Percentiles rank a stretch among this genome's conserved stretches.
Evolutionary conservation across 2,888 invertebrate species (phyloP).

Genomic region (Netelia virgata): DNA sequence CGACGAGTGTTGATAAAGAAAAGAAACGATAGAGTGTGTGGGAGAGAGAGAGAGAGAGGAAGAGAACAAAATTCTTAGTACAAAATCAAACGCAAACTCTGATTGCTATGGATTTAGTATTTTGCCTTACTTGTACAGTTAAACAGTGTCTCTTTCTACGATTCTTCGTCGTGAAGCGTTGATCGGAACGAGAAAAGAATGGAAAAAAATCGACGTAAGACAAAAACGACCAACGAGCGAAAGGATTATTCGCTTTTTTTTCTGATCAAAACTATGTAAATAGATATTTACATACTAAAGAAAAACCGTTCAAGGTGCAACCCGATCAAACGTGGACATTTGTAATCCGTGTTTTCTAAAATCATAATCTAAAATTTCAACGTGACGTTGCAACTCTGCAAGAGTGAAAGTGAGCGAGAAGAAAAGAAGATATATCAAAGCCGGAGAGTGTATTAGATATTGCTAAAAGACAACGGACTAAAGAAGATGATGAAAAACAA

Average conservation of each 20-base stretch:
- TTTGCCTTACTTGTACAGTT: constrained; percentile 68
- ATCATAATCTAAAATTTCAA: constrained; percentile 17
- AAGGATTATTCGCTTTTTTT: constrained; percentile 12
- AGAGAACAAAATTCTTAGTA: constrained; percentile 58
- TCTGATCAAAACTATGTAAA: constrained; percentile 46
- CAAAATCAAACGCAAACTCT: constrained; percentile 67
- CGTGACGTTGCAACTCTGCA: constrained; percentile 12
- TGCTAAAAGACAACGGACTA: constrained; percentile 16
- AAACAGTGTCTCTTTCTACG: constrained; percentile 41
- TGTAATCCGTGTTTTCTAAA: constrained; percentile 35
- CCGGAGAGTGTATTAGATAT: constrained; percentile 39
- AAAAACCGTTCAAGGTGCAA: background rate
- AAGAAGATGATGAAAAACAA: constrained; percentile 30
- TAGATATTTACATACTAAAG: constrained; percentile 55
- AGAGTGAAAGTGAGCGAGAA: background rate
- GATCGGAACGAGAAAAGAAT: constrained; percentile 1
- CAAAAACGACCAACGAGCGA: constrained; percentile 25
- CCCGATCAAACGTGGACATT: constrained; percentile 3
- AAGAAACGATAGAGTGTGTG: constrained; percentile 1
- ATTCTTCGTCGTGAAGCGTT: constrained; percentile 32
- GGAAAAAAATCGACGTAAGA: background rate
- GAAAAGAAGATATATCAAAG: constrained; percentile 35
- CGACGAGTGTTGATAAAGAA: constrained; percentile 35
- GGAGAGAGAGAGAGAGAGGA: constrained; percentile 22
- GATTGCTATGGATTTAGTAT: constrained; percentile 64